Evolutionary conservation across 2,113 vertebrate species (phyloP).

Genomic region (Danio rerio): GRCz12tu NC_133189.1:57976501-57977000

Average conservation of each 20-base stretch:
- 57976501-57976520: constrained; percentile 75
- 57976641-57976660: not conserved
- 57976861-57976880: too few relatives aligned
- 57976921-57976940: too few relatives aligned
- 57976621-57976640: constrained; percentile 8
- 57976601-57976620: constrained; percentile 45
- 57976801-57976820: too few relatives aligned
- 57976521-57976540: constrained; percentile 60
- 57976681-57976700: not conserved
- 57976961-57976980: not conserved
- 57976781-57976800: not conserved
- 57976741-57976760: not conserved
- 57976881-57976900: too few relatives aligned
- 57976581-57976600: constrained; percentile 64
- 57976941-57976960: not conserved
- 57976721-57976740: too few relatives aligned
- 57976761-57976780: not conserved
- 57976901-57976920: too few relatives aligned
- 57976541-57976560: constrained; percentile 21
- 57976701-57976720: not conserved
- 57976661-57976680: constrained; percentile 12
- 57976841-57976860: too few relatives aligned
- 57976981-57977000: not conserved
- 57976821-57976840: too few relatives aligned
- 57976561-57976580: constrained; percentile 41